Percentiles rank a stretch among this genome's conserved stretches.
phyloP scores from a whole-genome alignment of 2,797 vertebrate genomes.

The Cuniculus paca region DNA sequence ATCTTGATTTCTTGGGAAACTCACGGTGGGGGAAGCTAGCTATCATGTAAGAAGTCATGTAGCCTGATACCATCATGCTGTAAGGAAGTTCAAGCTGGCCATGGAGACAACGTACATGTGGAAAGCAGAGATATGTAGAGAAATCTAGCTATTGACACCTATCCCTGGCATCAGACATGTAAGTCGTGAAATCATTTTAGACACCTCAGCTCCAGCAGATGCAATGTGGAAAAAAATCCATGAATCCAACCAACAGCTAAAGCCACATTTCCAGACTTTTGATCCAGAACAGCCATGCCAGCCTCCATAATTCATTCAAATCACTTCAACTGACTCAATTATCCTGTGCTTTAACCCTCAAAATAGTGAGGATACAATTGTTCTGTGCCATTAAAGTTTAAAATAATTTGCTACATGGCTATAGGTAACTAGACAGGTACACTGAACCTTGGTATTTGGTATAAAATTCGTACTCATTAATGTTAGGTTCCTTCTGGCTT shows the following conservation, averaged over 20 bases:
- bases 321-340: background rate
- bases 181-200: constrained; percentile 14
- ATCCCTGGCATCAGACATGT: background rate
- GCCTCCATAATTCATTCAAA: background rate
- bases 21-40: background rate
- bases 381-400: constrained; percentile 10
- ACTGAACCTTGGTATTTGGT: background rate
- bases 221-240: background rate
- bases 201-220: background rate
- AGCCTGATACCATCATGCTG: background rate
- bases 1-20: background rate
- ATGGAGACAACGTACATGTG: background rate
- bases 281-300: background rate
- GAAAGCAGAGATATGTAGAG: background rate
- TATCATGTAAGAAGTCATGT: background rate
- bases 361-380: background rate
- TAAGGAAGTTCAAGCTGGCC: background rate
- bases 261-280: background rate
- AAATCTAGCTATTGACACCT: background rate
- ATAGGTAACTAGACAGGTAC: background rate
- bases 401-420: background rate
- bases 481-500: background rate
- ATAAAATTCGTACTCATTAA: constrained; percentile 1
- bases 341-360: background rate
- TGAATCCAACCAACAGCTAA: background rate